Percentiles rank a stretch among this genome's conserved stretches.
Evolutionary conservation across 2,888 invertebrate species (phyloP).

Genomic region (Chrysodeixis includens): DNA sequence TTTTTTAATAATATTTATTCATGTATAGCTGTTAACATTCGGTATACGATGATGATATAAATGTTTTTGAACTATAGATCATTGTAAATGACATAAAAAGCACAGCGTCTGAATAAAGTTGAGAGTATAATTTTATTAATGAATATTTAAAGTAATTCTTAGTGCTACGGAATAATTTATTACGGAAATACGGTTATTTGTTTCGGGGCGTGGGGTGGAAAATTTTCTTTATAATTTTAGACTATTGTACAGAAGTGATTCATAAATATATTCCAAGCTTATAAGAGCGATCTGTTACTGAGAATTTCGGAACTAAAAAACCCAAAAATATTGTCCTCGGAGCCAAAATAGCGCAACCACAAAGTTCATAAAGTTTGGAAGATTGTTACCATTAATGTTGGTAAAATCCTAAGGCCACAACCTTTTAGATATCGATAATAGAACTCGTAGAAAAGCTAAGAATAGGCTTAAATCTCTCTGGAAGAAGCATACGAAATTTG

Average conservation of each 20-base stretch:
- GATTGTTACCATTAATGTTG: not conserved
- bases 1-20: not conserved
- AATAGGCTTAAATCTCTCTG: not conserved
- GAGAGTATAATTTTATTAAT: not conserved
- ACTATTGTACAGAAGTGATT: too few relatives aligned
- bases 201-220: not conserved
- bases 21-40: not conserved
- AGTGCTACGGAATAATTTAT: too few relatives aligned
- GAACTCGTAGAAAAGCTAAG: not conserved
- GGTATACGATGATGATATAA: not conserved
- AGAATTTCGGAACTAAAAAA: not conserved
- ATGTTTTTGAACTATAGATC: constrained; percentile 1
- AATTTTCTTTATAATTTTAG: not conserved
- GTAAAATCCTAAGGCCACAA: not conserved
- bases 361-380: not conserved
- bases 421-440: not conserved
- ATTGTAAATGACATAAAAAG: not conserved
- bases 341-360: not conserved
- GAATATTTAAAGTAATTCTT: too few relatives aligned
- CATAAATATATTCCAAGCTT: too few relatives aligned
- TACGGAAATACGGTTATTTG: not conserved
- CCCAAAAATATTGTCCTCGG: not conserved
- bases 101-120: not conserved
- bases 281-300: not conserved
- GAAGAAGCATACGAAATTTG: too few relatives aligned